Base-by-base conservation (phyloP, 2,797 vertebrate genomes). In the Margarornis squamiger region DNA sequence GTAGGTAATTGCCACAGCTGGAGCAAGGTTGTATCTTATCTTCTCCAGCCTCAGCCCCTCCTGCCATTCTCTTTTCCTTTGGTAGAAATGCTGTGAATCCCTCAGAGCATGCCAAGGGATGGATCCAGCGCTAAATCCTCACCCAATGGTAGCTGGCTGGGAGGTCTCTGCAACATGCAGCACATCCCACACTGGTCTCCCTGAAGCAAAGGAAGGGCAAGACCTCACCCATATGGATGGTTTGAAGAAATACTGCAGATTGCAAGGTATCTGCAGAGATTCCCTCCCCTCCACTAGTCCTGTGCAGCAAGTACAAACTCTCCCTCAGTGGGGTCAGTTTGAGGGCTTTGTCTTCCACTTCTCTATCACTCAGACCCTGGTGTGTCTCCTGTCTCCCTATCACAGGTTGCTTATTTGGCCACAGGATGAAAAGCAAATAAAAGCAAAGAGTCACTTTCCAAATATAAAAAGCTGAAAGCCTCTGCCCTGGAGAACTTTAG, bases 1-100 rank as follows among this genome's bases (percentile, higher is more conserved):
- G 3, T 55, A 94, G 88, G 94, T 95, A 94, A 96, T 81, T 90
- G 73, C 67, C 90, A 46, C 93, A 96, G 73, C 85, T 96, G 92
- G 76, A 95, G 78, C 32, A 63, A 75, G 43, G 54, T 59, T n/a
- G 51, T 61, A 43, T 39, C 58, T 67, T 77, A 63, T 21, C 0
- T 0, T 39, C 41, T 61, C 24, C 9, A 4, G 38, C 49, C n/a
- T 75, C 85, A 79, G 82, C 34, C 62, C 27, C 34, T 61, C 63
- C 45, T 86, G 65, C 9, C 9, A 1, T 27, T 68, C 48, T 65
- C 34, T 80, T 55, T 92, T 86, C 17, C 32, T 3, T 4, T 26
- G 39, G 20, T 26, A 92, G 71, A 85, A 68, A 38, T 17, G 32
- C 6, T 17, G 54, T 3, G 21, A 74, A 52, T 72, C 27, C 45